Percentiles rank a stretch among this genome's conserved stretches.
phyloP scores from a whole-genome alignment of 2,888 invertebrate species.

The Troides aeacus region DNA sequence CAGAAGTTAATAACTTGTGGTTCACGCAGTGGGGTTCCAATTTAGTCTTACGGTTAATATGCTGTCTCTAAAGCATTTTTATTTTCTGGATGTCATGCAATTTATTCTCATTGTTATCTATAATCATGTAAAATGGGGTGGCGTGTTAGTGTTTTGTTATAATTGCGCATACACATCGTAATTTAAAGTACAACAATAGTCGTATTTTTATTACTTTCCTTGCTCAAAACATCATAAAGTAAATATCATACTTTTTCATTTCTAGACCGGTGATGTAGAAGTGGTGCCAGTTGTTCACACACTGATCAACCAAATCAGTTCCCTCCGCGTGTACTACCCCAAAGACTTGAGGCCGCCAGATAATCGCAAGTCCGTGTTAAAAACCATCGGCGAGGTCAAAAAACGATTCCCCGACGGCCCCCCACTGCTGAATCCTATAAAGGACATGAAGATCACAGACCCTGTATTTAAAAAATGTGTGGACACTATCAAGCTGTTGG shows the following conservation, averaged over 20 bases:
- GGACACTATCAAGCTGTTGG: slow-evolving; percentile 89
- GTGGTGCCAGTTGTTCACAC: slow-evolving; percentile 92
- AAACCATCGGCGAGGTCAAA: slow-evolving; percentile 92
- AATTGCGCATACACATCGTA: too few relatives aligned
- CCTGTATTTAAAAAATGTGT: slow-evolving; percentile 88
- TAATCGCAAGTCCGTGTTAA: slow-evolving; percentile 90
- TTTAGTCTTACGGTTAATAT: too few relatives aligned
- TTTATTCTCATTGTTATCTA: too few relatives aligned
- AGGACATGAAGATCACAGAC: slow-evolving; percentile 97
- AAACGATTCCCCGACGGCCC: slow-evolving; percentile 93
- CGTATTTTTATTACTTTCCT: too few relatives aligned
- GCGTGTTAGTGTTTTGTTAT: too few relatives aligned
- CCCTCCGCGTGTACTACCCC: slow-evolving; percentile 93
- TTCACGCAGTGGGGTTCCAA: too few relatives aligned
- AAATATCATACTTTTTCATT: neutral
- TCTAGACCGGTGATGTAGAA: slow-evolving; percentile 89
- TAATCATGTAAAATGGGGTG: too few relatives aligned
- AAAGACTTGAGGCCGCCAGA: slow-evolving; percentile 92
- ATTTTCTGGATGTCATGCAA: too few relatives aligned
- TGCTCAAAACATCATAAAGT: too few relatives aligned
- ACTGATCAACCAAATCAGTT: slow-evolving; percentile 91
- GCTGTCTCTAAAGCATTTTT: too few relatives aligned
- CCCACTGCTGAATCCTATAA: slow-evolving; percentile 94
- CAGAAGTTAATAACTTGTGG: too few relatives aligned
- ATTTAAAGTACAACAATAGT: too few relatives aligned